A percentile compares a stretch with the other conserved stretches of the same genome.
phyloP scores from a whole-genome alignment of 2,888 invertebrate species.

The Thelaira solivaga region DNA sequence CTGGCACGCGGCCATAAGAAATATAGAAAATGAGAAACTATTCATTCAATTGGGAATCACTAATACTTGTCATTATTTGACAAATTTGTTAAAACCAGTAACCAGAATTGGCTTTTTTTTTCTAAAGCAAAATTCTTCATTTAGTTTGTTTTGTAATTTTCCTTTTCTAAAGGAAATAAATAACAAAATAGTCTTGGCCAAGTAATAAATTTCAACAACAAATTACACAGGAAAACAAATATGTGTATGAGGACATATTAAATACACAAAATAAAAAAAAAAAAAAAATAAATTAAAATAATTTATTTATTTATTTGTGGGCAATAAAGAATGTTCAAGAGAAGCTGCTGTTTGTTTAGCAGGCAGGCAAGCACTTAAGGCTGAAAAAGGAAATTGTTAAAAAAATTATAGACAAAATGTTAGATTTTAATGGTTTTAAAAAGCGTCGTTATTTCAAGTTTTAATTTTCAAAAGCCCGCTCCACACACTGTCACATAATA shows the following conservation, averaged over 20 bases:
- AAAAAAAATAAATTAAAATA: conserved; percentile 25
- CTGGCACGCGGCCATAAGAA: neutral
- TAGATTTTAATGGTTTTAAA: too few species aligned
- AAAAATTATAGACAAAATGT: too few species aligned
- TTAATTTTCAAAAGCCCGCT: too few species aligned
- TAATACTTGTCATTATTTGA: conserved; percentile 65
- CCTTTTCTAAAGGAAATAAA: conserved; percentile 53
- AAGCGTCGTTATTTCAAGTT: too few species aligned
- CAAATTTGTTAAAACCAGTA: conserved; percentile 58
- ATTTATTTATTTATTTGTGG: conserved; percentile 39
- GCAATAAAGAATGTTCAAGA: conserved; percentile 3
- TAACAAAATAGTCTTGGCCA: conserved; percentile 27
- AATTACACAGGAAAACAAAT: neutral
- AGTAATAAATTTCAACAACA: conserved; percentile 44
- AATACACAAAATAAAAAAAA: too few species aligned
- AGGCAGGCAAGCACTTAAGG: too few species aligned
- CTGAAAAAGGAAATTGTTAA: too few species aligned
- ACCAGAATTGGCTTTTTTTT: conserved; percentile 38
- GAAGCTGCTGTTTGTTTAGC: neutral
- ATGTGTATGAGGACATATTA: too few species aligned
- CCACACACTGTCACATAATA: too few species aligned
- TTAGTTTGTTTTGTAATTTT: conserved; percentile 11
- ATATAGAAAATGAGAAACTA: conserved; percentile 43
- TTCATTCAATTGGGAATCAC: conserved; percentile 58
- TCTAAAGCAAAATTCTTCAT: neutral